Base-by-base conservation (phyloP, 2,113 vertebrate species). In the Mobula birostris region DNA sequence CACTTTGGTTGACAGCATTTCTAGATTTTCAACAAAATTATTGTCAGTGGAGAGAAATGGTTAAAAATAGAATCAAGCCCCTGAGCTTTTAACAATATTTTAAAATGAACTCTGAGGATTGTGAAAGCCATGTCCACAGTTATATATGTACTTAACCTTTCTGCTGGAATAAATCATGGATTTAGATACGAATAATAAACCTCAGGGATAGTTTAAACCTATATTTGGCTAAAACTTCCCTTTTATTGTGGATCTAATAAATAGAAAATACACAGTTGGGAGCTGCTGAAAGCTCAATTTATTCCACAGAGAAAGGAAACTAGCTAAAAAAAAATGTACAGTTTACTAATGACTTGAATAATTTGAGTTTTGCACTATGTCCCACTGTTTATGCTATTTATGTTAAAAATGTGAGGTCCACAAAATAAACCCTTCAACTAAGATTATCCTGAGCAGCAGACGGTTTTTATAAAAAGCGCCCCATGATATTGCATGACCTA, bases 81-180 rank as follows among this genome's bases (percentile, higher is more conserved):
- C 68, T 74, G 36, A 76, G 91, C 70, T 29, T 93, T 74, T 76
- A 93, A 72, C 17, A 93, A 93, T 93, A 72, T 74, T 93, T 93
- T 74, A 74, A 93, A 72, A 93, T 74, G 91, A 74, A 93, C 68
- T 74, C 72, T 56, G 70, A 15, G 70, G 68, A 93, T 93, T 40
- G 21, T 74, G 68, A 93, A 93, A 93, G 68, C 70, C 24, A 27
- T 76, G 40, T 72, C 91, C 91, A 93, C 91, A 93, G 91, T 76
- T 93, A 93, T 74, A 40, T 48, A 74, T 72, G 91, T 27, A 93
- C 90, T 93, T 93, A 93, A 93, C 68, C 91, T 93, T 93, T 93
- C 66, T 24, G 70, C 91, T 93, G 91, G 70, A 93, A 93, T 74
- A 93, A 72, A 93, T 93, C 91, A 93, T 40, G 36, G 91, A 93